Conservation (phyloP, 2,113 vertebrate genomes). For the Amphilophus citrinellus region DNA sequence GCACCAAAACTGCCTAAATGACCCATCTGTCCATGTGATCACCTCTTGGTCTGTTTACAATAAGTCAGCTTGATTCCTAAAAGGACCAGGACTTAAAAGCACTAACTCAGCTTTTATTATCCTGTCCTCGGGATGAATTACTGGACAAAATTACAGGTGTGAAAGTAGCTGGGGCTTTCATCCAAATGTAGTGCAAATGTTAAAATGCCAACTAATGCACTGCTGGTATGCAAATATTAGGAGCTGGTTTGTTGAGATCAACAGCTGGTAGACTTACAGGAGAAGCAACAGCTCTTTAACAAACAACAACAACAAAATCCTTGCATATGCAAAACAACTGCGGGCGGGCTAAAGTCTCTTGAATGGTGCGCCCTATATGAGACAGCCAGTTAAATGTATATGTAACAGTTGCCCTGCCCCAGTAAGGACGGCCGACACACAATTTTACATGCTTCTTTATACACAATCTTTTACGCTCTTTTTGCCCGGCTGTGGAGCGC, state of each 20-base stretch:
- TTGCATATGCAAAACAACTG: neutral
- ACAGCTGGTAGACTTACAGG: no score
- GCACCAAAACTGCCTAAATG: neutral
- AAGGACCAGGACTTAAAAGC: neutral
- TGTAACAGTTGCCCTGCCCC: no score
- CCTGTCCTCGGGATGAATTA: neutral
- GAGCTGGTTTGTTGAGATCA: neutral
- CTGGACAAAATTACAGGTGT: neutral
- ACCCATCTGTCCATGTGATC: neutral
- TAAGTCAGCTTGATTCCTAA: neutral
- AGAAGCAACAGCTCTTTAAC: no score
- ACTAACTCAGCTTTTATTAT: neutral
- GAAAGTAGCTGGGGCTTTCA: neutral
- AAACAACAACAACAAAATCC: no score
- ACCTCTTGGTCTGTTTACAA: neutral
- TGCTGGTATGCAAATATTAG: fast-evolving
- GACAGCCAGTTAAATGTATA: no score
- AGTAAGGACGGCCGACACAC: no score
- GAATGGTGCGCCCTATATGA: no score
- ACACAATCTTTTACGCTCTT: neutral
- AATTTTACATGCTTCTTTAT: neutral
- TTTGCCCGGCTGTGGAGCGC: neutral
- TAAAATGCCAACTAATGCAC: neutral
- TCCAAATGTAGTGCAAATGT: neutral
- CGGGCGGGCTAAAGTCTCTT: no score